Base-by-base conservation (phyloP, 2,113 vertebrate species). In the Sylvilagus bachmani region DNA sequence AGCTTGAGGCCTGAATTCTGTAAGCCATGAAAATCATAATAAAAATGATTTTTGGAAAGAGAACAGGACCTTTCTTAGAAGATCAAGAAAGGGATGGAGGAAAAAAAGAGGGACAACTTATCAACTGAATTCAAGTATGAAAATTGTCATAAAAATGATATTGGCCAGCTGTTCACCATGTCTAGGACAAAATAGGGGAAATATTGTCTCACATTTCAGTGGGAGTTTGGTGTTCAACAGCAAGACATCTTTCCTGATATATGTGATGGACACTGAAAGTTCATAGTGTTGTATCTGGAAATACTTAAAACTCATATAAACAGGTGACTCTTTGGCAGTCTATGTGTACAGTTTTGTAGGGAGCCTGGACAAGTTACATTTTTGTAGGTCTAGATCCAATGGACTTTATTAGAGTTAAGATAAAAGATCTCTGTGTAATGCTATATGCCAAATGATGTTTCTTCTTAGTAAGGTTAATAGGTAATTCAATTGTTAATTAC, bases 101-200 rank as follows among this genome's bases (percentile, higher is more conserved):
- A 79, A 90, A 82, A 86, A 82, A 87, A 69, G 49, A 93, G 64
- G 29, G 11, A 75, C 49, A 58, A 73, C 31, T 92, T 92, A 90
- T 51, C 75, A 61, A 75, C 53, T 61, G n/a, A 94, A 89, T 67
- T 71, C 53, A 90, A 95, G 19, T 51, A 86, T 67, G 55, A 93
- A 96, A 64, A 66, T 67, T 58, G 44, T 95, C 86, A 91, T 91
- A 38, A 89, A 96, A 93, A 84, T 86, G 69, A 86, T 62, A 95
- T 29, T 64, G 69, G 70, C 36, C 53, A 97, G 86, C 75, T 84
- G 10, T 83, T 86, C 6, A 31, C 61, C n/a, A 86, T 16, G 16
- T 19, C 33, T 10, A 27, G 38, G 61, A 49, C 27, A 94, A 86
- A 91, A 83, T 10, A 69, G 83, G 55, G 29, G 62, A 73, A 74